A percentile compares a stretch with the other conserved stretches of the same genome.
Evolutionary conservation across 2,888 invertebrate species (phyloP).

Genomic region (Caenorhabditis sinica): DNA sequence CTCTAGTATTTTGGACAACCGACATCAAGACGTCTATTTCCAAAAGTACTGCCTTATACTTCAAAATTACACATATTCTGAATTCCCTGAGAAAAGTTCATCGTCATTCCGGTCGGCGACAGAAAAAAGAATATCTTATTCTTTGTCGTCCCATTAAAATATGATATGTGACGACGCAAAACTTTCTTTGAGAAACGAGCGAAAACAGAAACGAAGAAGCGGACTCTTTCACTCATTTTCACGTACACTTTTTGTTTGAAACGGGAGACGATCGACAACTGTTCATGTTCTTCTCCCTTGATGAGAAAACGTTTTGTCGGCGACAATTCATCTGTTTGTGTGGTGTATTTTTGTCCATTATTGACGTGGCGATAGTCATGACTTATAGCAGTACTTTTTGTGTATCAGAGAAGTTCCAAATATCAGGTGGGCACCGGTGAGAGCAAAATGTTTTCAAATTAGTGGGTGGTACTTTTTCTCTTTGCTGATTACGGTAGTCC

Average conservation of each 20-base stretch:
- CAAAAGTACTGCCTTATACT: background rate
- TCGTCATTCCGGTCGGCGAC: background rate
- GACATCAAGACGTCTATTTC: constrained; percentile 3
- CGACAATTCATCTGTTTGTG: background rate
- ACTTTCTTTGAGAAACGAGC: constrained; percentile 25
- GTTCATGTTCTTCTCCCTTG: constrained; percentile 52
- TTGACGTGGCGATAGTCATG: constrained; percentile 27
- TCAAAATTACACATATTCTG: background rate
- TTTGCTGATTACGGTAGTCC: constrained; percentile 9
- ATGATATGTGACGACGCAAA: constrained; percentile 53
- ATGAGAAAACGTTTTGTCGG: constrained; percentile 56
- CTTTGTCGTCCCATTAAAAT: constrained; percentile 36
- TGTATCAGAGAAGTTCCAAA: background rate
- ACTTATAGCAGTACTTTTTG: background rate
- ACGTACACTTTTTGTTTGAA: constrained; percentile 61
- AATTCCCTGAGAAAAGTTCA: background rate
- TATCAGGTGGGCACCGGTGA: background rate
- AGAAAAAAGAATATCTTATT: background rate
- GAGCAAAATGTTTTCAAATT: constrained; percentile 3
- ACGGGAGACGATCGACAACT: constrained; percentile 57
- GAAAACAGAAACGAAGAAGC: constrained; percentile 35
- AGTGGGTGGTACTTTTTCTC: background rate
- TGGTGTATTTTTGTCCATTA: constrained; percentile 43
- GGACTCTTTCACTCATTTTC: constrained; percentile 19
- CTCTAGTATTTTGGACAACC: background rate